Evolutionary conservation across 2,113 vertebrate species (phyloP).

Genomic region (Dicrurus megarhynchus): DNA sequence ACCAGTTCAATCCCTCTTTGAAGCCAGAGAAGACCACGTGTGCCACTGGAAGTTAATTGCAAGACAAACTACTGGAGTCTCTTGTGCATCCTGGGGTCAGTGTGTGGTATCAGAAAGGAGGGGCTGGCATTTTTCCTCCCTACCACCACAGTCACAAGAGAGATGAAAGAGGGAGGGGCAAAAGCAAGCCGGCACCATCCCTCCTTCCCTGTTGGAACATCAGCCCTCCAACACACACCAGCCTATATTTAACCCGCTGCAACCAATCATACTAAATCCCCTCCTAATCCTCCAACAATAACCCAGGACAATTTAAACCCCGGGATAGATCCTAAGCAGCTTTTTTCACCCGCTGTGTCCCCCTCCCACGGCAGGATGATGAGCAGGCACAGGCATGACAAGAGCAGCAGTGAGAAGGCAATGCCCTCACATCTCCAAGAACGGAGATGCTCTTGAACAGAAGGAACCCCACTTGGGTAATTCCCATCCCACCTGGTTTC

Average conservation of each 20-base stretch:
- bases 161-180: slow-evolving; percentile 7
- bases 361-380: not conserved
- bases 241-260: slow-evolving; percentile 52
- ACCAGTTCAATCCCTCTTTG: not conserved
- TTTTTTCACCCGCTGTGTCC: not conserved
- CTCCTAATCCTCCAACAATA: slow-evolving; percentile 40
- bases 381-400: not conserved
- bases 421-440: rapidly evolving
- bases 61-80: not conserved
- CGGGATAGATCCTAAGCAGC: slow-evolving; percentile 45
- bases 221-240: not conserved
- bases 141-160: not conserved
- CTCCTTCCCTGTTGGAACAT: not conserved
- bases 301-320: slow-evolving; percentile 53
- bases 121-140: not conserved
- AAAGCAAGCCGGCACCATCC: rapidly evolving
- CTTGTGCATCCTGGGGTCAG: not conserved
- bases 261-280: slow-evolving; percentile 48
- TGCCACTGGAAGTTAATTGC: not conserved
- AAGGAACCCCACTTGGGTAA: not conserved
- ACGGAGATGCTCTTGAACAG: not conserved
- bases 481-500: not conserved
- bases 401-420: not conserved
- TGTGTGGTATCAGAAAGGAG: not conserved
- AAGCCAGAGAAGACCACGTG: rapidly evolving